A percentile compares a stretch with the other conserved stretches of the same genome.
Conservation (phyloP, 1,140 invertebrate species). For the Tetragnatha versicolor region DNA sequence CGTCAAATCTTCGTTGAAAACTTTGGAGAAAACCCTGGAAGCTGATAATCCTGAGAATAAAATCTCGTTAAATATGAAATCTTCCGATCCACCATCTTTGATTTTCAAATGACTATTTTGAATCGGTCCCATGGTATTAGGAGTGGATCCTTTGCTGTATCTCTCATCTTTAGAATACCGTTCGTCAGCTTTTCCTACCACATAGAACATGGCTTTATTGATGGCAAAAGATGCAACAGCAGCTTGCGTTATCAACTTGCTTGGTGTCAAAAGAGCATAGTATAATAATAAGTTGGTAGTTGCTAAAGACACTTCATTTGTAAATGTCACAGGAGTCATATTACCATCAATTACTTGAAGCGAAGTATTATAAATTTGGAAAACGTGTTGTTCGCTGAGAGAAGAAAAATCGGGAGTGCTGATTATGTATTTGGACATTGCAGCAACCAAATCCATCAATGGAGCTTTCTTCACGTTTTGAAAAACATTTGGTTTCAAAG, state of each 20-base stretch:
- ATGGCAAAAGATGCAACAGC: conserved; percentile 23
- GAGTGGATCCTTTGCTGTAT: no score
- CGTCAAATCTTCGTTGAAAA: conserved; percentile 19
- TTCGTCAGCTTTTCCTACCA: conserved; percentile 2
- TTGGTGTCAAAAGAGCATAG: background rate
- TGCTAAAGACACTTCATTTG: background rate
- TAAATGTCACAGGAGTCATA: background rate
- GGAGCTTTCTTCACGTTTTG: background rate
- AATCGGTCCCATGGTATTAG: no score
- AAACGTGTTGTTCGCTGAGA: conserved; percentile 1
- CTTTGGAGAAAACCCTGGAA: conserved; percentile 18
- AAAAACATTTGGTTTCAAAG: background rate
- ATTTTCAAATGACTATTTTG: background rate
- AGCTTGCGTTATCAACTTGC: conserved; percentile 21
- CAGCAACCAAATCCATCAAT: background rate
- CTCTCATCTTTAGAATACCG: no score
- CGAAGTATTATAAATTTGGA: conserved; percentile 15
- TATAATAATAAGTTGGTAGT: conserved; percentile 25
- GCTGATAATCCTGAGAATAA: conserved; percentile 37
- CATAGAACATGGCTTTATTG: conserved; percentile 34
- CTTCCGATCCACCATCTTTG: background rate
- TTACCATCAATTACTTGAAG: background rate
- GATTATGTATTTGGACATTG: conserved; percentile 12
- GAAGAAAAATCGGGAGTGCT: conserved; percentile 26
- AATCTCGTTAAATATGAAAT: conserved; percentile 29